A percentile compares a stretch with the other conserved stretches of the same genome.
phyloP scores from a whole-genome alignment of 2,113 vertebrate genomes.

The Cinclus mexicanus region DNA sequence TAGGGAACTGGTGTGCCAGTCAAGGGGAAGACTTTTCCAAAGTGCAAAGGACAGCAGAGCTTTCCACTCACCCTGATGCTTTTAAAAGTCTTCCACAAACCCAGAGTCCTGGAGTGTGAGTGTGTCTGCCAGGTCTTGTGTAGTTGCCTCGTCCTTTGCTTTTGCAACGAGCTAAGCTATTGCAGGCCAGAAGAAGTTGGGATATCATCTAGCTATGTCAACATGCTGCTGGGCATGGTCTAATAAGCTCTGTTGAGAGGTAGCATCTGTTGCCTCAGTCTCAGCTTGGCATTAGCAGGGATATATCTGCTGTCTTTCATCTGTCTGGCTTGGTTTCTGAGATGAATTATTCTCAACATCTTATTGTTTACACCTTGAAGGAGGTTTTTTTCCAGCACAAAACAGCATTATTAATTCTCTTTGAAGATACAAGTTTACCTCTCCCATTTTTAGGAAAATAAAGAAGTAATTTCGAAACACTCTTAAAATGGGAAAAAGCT shows the following conservation, averaged over 20 bases:
- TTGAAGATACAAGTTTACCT: not conserved
- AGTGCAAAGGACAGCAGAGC: not conserved
- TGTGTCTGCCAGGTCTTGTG: not conserved
- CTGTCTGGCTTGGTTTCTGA: not conserved
- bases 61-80: not conserved
- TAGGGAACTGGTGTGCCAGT: not conserved
- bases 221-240: not conserved
- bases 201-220: not conserved
- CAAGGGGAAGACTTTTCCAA: not conserved
- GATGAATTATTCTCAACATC: not conserved
- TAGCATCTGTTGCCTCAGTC: not conserved
- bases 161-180: not conserved
- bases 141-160: not conserved
- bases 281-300: not conserved
- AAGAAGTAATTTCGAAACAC: not conserved
- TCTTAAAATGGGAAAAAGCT: not conserved
- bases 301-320: not conserved
- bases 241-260: slow-evolving; percentile 39
- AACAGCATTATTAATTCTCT: not conserved
- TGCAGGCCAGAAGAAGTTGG: not conserved
- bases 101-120: not conserved
- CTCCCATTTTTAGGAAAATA: not conserved
- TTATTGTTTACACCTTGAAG: not conserved
- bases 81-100: not conserved
- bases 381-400: not conserved